Evolutionary conservation across 2,888 invertebrate genomes (phyloP).

Genomic region (Trichopria drosophilae): DNA sequence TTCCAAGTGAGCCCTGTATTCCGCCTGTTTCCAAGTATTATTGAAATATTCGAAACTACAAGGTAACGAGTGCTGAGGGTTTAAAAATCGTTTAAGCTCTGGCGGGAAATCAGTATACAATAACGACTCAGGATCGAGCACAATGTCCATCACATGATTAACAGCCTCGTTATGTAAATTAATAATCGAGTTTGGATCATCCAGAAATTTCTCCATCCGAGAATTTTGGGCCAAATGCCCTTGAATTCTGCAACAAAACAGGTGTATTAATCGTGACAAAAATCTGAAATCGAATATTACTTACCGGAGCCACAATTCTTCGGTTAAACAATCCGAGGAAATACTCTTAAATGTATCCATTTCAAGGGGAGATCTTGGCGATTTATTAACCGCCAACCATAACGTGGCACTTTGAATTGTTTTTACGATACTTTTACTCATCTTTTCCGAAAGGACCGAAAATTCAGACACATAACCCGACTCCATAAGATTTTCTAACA

Average conservation of each 20-base stretch:
- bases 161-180: slow-evolving; percentile 71
- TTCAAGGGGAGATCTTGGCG: slow-evolving; percentile 47
- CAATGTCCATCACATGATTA: slow-evolving; percentile 64
- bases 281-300: slow-evolving; percentile 1
- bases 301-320: slow-evolving; percentile 53
- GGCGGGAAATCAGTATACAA: slow-evolving; percentile 68
- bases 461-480: slow-evolving; percentile 51
- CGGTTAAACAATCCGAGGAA: slow-evolving; percentile 45
- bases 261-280: slow-evolving; percentile 5
- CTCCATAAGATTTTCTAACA: slow-evolving; percentile 44
- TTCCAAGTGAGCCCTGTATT: slow-evolving; percentile 61
- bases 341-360: slow-evolving; percentile 47
- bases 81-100: slow-evolving; percentile 65
- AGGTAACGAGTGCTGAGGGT: slow-evolving; percentile 62
- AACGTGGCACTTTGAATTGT: slow-evolving; percentile 46
- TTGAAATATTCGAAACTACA: slow-evolving; percentile 72
- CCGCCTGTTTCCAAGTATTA: slow-evolving; percentile 62
- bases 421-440: slow-evolving; percentile 40
- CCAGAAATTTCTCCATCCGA: slow-evolving; percentile 55
- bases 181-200: slow-evolving; percentile 65
- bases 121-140: slow-evolving; percentile 64
- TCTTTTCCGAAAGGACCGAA: slow-evolving; percentile 42
- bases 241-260: slow-evolving; percentile 44
- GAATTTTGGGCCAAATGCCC: slow-evolving; percentile 45
- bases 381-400: slow-evolving; percentile 51